Conservation (phyloP, 2,888 invertebrate genomes). For the Anoncus sp. region DNA sequence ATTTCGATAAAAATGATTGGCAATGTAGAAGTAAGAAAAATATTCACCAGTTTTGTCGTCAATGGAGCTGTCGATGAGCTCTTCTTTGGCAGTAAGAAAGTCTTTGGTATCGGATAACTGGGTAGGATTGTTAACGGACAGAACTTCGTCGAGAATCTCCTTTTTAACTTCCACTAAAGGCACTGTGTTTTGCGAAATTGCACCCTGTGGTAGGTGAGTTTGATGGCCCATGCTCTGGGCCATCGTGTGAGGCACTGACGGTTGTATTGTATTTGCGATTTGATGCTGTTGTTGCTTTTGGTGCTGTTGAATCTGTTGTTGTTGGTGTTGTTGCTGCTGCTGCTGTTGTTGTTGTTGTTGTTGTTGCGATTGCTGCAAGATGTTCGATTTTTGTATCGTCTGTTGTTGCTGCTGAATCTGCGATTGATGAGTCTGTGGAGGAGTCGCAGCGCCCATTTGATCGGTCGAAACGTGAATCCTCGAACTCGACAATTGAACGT, state of each 20-base stretch:
- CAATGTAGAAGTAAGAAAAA: slow-evolving; percentile 3
- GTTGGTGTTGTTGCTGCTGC: no score
- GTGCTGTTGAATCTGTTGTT: slow-evolving; percentile 75
- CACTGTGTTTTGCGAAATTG: slow-evolving; percentile 80
- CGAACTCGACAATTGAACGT: slow-evolving; percentile 65
- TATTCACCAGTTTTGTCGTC: slow-evolving; percentile 81
- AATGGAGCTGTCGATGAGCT: slow-evolving; percentile 80
- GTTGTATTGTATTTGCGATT: slow-evolving; percentile 84
- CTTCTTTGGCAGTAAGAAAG: slow-evolving; percentile 83
- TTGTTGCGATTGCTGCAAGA: slow-evolving; percentile 64
- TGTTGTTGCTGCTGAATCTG: slow-evolving; percentile 69
- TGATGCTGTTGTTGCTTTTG: slow-evolving; percentile 78
- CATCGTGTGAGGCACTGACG: slow-evolving; percentile 80
- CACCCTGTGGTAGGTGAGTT: slow-evolving; percentile 82
- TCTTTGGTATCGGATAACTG: slow-evolving; percentile 82
- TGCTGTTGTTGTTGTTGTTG: slow-evolving; percentile 62
- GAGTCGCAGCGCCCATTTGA: slow-evolving; percentile 53
- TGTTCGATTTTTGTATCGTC: slow-evolving; percentile 58
- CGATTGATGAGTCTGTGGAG: slow-evolving; percentile 73
- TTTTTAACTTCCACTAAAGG: slow-evolving; percentile 89
- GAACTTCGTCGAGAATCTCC: slow-evolving; percentile 88
- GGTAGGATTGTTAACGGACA: slow-evolving; percentile 75
- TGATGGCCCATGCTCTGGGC: slow-evolving; percentile 82
- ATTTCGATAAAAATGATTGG: slow-evolving; percentile 77
- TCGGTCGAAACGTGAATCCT: slow-evolving; percentile 60